These are phyloP conservation scores for Lepidocyrtinus sp. DNA, from an alignment of 2,888 invertebrate genomes.

Conservation along the genomic window DNA sequence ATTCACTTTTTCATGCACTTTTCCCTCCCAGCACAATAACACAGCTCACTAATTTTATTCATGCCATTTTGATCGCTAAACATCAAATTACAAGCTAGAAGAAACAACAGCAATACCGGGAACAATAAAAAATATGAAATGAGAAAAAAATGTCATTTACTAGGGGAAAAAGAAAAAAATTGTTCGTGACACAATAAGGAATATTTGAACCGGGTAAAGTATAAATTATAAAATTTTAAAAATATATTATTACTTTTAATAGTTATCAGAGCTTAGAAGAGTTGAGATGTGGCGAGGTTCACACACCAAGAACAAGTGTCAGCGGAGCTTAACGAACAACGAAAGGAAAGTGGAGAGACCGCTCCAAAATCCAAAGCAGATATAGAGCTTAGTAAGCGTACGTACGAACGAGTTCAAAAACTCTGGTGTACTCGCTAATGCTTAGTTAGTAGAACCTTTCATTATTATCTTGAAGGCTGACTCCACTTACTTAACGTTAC, in stretches of 20 bases:
- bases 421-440: not conserved
- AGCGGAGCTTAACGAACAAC: conserved; percentile 57
- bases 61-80: not conserved
- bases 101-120: not conserved
- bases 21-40: not conserved
- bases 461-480: conserved; percentile 32
- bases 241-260: not conserved
- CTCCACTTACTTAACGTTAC: conserved; percentile 33
- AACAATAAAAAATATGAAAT: not conserved
- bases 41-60: not conserved
- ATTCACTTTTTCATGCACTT: not conserved
- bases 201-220: not conserved
- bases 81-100: not conserved
- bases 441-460: conserved; percentile 22
- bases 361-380: conserved; percentile 18
- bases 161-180: not conserved
- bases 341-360: conserved; percentile 46
- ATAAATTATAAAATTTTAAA: not conserved
- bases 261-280: conserved; percentile 11
- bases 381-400: conserved; percentile 11
- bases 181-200: not conserved
- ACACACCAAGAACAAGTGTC: conserved; percentile 61
- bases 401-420: conserved; percentile 31
- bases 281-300: conserved; percentile 55
- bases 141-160: not conserved